Base-by-base conservation (phyloP, 2,797 vertebrate species). In the Choloepus didactylus region DNA sequence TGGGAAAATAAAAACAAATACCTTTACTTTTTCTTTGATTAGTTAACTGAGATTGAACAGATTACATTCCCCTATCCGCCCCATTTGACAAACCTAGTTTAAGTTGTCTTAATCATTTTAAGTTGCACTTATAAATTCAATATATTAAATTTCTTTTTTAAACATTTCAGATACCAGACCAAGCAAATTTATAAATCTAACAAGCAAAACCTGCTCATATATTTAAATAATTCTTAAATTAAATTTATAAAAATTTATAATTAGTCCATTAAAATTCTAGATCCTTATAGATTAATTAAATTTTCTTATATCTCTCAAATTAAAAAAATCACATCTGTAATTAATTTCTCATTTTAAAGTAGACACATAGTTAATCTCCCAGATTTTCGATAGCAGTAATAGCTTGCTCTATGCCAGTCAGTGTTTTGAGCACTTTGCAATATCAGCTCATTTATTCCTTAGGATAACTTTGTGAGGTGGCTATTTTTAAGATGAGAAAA, bases 1-100 rank as follows among this genome's bases (percentile, higher is more conserved):
- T 75, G 60, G 10, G 90, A 86, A 70, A 38, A 49, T 91, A 59
- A 91, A 87, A 95, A 54, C 5, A 89, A 76, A 10, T 23, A 44
- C 66, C 25, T 87, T 87, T 67, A 62, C 59, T 92, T 95, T 96
- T 93, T 87, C 35, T 69, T 90, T 83, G 44, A 31, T 82, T 11
- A 15, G 0, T 91, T 96, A 77, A 62, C 21, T 93, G 21, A 72
- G 31, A 44, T 41, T 81, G 56, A 72, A 72, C 64, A 21, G 9
- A 69, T 9, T 67, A 23, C 62, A 66, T 64, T 91, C 62, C 75
- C 27, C 14, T 89, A 56, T 94, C 29, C 51, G 38, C 83, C 8
- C 21, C 49, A 51, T 27, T 88, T 81, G 88, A 80, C 38, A 93
- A 49, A 1, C 27, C 38, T 67, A 56, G 51, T 81, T 88, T 94